Base-by-base conservation (phyloP, 2,888 invertebrate species). In the Tanypteryx hageni region DNA sequence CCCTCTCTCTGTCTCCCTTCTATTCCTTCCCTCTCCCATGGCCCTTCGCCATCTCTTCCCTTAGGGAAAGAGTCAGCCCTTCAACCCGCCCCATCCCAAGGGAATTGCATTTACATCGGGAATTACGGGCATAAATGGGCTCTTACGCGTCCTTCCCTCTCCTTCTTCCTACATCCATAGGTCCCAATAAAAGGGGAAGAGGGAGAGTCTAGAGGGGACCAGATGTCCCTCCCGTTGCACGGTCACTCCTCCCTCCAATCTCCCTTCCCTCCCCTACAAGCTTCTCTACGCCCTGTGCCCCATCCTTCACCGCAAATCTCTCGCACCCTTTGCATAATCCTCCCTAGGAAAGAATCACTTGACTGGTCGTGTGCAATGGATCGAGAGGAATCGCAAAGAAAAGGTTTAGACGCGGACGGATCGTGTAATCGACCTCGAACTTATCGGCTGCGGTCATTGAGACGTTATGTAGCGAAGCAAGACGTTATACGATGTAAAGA, bases 1-100 rank as follows among this genome's bases (percentile, higher is more conserved):
- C 92, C 92, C 68, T 93, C 93, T 93, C 94, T 93, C 93, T 93
- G 93, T 92, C 93, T 93, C 57, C 9, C 44, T 56, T 44, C 92
- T 76, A 59, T 76, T 76, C 85, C 86, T 58, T 68, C 31, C 92
- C 61, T 82, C 31, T 44, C 44, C 89, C 91, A 64, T 85, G 68
- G n/a, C 86, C 92, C 44, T 92, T 56, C 82, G 11, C 81, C 68
- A 92, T 85, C 56, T 27, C 86, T 61, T 59, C 92, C 92, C 92
- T 76, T 81, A 92, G 92, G 92, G 92, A 92, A 64, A 93, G 92
- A 92, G 92, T 92, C 92, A 92, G 92, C 92, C 89, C 89, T 92
- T 92, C 58, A 91, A 44, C 92, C 92, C 84, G 81, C 85, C 91
- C 89, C 92, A 92, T 93, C 93, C 93, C 93, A 92, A 85, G 93